Percentiles rank a stretch among this genome's conserved stretches.
Conservation (phyloP, 2,113 vertebrate species). For the Odobenus rosmarus region DNA sequence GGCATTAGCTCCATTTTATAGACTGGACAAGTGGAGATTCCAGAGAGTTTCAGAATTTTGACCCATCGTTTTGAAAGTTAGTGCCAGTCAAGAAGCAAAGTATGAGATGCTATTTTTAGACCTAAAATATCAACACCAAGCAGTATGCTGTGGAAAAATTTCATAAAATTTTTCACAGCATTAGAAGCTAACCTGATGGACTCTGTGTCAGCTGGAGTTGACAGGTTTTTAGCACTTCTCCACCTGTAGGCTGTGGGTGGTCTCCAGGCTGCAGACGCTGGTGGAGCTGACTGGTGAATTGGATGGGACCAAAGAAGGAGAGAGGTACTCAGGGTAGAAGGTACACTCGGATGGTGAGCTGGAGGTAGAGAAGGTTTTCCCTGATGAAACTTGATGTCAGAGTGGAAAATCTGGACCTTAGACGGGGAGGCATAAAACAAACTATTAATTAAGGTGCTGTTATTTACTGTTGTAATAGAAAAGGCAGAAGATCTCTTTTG, state of each 20-base stretch:
- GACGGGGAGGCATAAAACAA: neutral
- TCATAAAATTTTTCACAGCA: neutral
- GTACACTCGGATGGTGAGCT: neutral
- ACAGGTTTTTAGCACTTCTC: slow-evolving; percentile 66
- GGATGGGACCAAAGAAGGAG: neutral
- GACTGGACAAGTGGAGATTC: slow-evolving; percentile 29
- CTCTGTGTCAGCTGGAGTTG: slow-evolving; percentile 14
- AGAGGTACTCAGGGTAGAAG: neutral
- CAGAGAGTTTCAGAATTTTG: neutral
- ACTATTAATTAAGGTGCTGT: neutral
- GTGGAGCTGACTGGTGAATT: neutral
- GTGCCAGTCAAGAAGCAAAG: neutral
- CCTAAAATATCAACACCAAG: neutral
- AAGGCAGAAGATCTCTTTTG: neutral
- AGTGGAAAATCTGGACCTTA: neutral
- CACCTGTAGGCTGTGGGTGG: slow-evolving; percentile 60
- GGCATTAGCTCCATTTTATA: slow-evolving; percentile 11
- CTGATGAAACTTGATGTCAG: neutral
- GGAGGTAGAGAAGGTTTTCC: neutral
- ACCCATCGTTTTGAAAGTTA: neutral
- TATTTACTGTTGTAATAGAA: neutral
- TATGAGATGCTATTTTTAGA: neutral
- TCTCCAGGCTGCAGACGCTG: slow-evolving; percentile 35
- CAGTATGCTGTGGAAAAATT: neutral
- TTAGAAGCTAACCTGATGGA: neutral